Conservation (phyloP, 2,888 invertebrate genomes). For the Mesodorylaimus sp. region DNA sequence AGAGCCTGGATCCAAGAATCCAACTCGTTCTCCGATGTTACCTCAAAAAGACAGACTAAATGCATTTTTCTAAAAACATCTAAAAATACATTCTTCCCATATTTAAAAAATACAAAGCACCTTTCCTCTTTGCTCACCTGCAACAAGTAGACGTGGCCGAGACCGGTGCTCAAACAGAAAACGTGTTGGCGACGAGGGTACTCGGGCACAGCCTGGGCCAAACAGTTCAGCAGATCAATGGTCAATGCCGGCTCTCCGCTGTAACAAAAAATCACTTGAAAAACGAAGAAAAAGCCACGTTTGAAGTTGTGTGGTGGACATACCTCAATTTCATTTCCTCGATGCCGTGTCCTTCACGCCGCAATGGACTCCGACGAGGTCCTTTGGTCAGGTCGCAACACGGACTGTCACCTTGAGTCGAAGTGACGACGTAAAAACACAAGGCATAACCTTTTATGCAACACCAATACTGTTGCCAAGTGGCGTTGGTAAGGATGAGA, state of each 20-base stretch:
- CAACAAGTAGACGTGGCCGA: conserved; percentile 90
- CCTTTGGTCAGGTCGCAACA: too few relatives aligned
- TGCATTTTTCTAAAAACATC: not conserved
- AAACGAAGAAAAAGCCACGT: not conserved
- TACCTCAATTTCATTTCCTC: not conserved
- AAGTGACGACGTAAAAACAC: conserved; percentile 48
- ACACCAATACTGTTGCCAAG: conserved; percentile 98
- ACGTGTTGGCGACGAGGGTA: conserved; percentile 93
- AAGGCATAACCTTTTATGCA: conserved; percentile 82
- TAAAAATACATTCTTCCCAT: not conserved
- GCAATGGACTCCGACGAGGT: too few relatives aligned
- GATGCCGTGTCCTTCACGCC: too few relatives aligned
- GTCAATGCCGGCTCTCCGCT: conserved; percentile 25
- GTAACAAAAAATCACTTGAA: not conserved
- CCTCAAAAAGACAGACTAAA: too few relatives aligned
- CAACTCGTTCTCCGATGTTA: conserved; percentile 9
- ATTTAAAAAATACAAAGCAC: not conserved
- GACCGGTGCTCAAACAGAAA: conserved; percentile 90
- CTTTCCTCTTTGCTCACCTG: conserved; percentile 43
- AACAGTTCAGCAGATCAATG: conserved; percentile 33
- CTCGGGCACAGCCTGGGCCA: conserved; percentile 97
- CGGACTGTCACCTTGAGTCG: conserved; percentile 2
- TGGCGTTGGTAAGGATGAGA: conserved; percentile 82
- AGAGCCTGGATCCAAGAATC: conserved; percentile 7
- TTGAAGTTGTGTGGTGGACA: not conserved